Percentiles rank a stretch among this genome's conserved stretches.
These are phyloP conservation scores for Microctonus aethiopoides DNA, from an alignment of 2,888 invertebrate genomes.

Conservation along the genomic window DNA sequence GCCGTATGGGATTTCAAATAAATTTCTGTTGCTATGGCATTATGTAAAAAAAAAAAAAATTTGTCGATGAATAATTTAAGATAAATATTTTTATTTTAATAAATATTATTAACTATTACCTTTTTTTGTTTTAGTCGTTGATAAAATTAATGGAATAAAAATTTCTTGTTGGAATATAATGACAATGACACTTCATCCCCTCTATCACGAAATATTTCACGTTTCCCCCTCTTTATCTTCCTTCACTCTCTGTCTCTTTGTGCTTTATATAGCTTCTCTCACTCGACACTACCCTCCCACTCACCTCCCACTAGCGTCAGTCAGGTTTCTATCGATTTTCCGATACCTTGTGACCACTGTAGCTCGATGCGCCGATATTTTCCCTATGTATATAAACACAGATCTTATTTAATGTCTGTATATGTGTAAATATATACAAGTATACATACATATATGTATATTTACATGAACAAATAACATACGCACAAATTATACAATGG, in stretches of 20 bases:
- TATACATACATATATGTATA: not conserved
- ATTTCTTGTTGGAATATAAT: not conserved
- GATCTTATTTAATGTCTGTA: constrained; percentile 51
- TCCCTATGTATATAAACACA: constrained; percentile 48
- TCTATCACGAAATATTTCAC: constrained; percentile 15
- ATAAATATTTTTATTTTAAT: not conserved
- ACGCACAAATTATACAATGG: not conserved
- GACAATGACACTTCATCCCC: not conserved
- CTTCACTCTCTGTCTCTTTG: too few relatives aligned
- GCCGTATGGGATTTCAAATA: not conserved
- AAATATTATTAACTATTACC: not conserved
- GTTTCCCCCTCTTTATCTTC: too few relatives aligned
- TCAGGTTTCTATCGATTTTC: constrained; percentile 65
- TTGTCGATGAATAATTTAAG: too few relatives aligned
- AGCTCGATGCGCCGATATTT: constrained; percentile 60
- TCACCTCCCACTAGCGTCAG: constrained; percentile 53
- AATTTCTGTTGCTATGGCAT: not conserved
- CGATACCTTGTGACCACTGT: constrained; percentile 64
- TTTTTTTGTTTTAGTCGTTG: not conserved
- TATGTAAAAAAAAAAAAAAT: not conserved
- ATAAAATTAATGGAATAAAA: not conserved
- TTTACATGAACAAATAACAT: not conserved
- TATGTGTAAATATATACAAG: constrained; percentile 26
- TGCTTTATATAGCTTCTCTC: constrained; percentile 24
- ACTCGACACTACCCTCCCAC: constrained; percentile 38